Percentiles rank a stretch among this genome's conserved stretches.
Conservation (phyloP, 2,888 invertebrate genomes). For the Leptinotarsa tumamoca region DNA sequence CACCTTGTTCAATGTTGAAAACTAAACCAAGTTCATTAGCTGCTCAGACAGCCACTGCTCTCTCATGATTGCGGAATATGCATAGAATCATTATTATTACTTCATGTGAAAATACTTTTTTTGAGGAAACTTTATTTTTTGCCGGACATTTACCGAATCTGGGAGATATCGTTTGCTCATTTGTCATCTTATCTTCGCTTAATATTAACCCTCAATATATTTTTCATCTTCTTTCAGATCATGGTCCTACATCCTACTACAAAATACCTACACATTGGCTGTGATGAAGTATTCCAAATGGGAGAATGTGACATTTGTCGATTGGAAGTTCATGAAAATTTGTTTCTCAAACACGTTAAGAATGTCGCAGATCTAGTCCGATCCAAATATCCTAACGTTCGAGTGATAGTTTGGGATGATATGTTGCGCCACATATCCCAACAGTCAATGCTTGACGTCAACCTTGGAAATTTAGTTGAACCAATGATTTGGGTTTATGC, state of each 20-base stretch:
- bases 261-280: slow-evolving; percentile 77
- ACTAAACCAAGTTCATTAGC: too few species aligned
- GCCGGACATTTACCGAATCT: too few species aligned
- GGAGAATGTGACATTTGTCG: slow-evolving; percentile 76
- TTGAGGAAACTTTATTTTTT: too few species aligned
- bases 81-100: too few species aligned
- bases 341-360: slow-evolving; percentile 75
- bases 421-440: slow-evolving; percentile 78
- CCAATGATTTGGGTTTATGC: slow-evolving; percentile 88
- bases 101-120: too few species aligned
- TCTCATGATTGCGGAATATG: too few species aligned
- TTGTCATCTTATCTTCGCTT: too few species aligned
- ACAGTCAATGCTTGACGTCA: slow-evolving; percentile 72
- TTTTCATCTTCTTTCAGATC: slow-evolving; percentile 51
- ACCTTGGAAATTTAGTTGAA: slow-evolving; percentile 76
- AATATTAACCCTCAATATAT: too few species aligned
- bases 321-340: slow-evolving; percentile 67
- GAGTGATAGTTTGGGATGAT: slow-evolving; percentile 84
- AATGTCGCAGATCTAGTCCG: slow-evolving; percentile 73
- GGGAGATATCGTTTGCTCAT: too few species aligned
- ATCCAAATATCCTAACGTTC: slow-evolving; percentile 70
- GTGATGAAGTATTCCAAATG: slow-evolving; percentile 81
- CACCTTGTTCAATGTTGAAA: too few species aligned
- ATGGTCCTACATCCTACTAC: slow-evolving; percentile 60
- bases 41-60: too few species aligned